Evolutionary conservation across 64 coral and sea anemone species (phyloP), one percentile per base, ranked within the genome.

Genomic region (Porites lutea): DNA sequence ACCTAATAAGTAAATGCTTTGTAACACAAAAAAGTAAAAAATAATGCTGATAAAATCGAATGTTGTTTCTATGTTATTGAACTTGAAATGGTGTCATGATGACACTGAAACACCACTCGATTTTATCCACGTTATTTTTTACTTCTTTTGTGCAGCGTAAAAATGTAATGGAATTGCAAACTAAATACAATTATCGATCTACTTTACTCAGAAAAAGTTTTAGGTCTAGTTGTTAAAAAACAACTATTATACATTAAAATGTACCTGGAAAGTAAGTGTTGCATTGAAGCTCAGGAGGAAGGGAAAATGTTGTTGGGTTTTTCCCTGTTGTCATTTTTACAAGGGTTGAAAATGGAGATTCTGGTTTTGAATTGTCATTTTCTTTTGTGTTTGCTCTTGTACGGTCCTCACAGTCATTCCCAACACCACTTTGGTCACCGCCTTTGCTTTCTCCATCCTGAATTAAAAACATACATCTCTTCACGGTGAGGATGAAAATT

Each of bases 251-350:
- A 2, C 2, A 22, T n/a, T 18, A 43, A 61, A 0, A 48, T 73
- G 65, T 52, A 91, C 97, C 97, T 91, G 97, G 97, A 89, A 98
- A 98, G 48, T 87, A 64, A 75, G 97, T 98, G 11, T 95, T 96
- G 74, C 97, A 98, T 64, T 93, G 93, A 14, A 98, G 87, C 66
- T 98, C 97, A 20, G 97, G 97, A 27, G 97, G 97, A 50, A 98
- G 88, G 3, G 90, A 72, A 63, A 98, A 98, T 6, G 97, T 98
- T 50, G 97, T 93, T 20, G 97, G 97, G n/a, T 98, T 98, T 73
- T 96, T 98, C 44, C 97, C 97, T 52, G 97, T 88, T 51, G 94
- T 98, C 91, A 98, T 93, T 82, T 98, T 98, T 15, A 98, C 97
- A 27, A 98, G 89, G 0, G 97, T 88, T 16, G 94, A 93, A 74